Evolutionary conservation across 2,797 vertebrate genomes (phyloP), one percentile per base, ranked within the genome.

Genomic region (Scleropages formosus): DNA sequence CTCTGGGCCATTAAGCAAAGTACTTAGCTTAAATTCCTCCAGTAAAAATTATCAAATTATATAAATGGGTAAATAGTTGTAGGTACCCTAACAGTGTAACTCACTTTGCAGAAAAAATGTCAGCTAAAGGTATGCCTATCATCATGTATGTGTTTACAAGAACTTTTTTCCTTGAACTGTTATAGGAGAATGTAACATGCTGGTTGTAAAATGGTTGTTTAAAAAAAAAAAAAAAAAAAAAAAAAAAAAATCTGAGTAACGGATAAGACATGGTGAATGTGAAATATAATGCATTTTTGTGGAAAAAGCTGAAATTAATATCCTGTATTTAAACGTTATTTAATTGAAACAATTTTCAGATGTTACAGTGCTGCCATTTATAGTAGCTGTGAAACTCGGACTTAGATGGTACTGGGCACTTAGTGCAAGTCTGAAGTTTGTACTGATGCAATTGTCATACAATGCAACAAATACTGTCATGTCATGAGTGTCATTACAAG

Each of bases 371-470:
- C 47, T 51, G 62, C 47, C 27, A 74, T 65, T 65, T 20, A 74
- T 20, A 20, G 53, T 27, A 46, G 46, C 62, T 27, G 11, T 22
- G 46, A 56, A 51, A 53, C 24, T 22, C 49, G 39, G 68, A 71
- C 51, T 71, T 20, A 58, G 15, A n/a, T 61, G 31, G 73, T 51
- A 65, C 64, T 63, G 18, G 62, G 46, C 62, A 65, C 63, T 74
- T 66, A 65, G 61, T 12, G 22, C 13, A 31, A 72, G 22, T 64
- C 63, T 16, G 24, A 10, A 20, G 47, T 53, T 58, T 74, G 44
- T 74, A 11, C 60, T 51, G 31, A 51, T 53, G 62, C 24, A 49
- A 62, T 56, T 63, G 73, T 66, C 31, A 27, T 51, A 49, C 31
- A n/a, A 63, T 74, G 72, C 72, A n/a, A 24, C 18, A 27, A 74